Conservation (phyloP, 2,888 invertebrate genomes). For the Drosophila peninsularis region DNA sequence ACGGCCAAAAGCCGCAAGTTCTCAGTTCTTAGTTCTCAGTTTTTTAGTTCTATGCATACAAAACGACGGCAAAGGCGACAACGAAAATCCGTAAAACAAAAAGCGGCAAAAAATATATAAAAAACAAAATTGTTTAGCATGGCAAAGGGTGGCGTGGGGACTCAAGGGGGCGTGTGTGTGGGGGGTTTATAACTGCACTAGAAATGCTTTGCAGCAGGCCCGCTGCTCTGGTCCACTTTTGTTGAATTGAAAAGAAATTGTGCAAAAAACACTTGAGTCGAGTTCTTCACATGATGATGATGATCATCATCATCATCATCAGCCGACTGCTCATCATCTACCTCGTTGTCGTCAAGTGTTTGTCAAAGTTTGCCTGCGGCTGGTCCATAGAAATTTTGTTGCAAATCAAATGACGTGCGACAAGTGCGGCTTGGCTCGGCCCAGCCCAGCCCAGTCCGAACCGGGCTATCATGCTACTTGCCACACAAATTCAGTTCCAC, state of each 20-base stretch:
- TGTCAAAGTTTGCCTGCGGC: conserved; percentile 73
- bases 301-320: conserved; percentile 15
- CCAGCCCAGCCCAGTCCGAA: too few relatives aligned
- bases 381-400: conserved; percentile 48
- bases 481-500: conserved; percentile 13
- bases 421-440: conserved; percentile 50
- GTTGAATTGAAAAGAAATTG: conserved; percentile 79
- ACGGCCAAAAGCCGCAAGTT: conserved; percentile 75
- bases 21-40: conserved; percentile 20
- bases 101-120: conserved; percentile 41
- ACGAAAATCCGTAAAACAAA: conserved; percentile 69
- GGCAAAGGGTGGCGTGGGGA: conserved; percentile 29
- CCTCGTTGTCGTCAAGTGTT: conserved; percentile 63
- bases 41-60: conserved; percentile 65
- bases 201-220: conserved; percentile 55
- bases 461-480: conserved; percentile 44
- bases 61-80: conserved; percentile 52
- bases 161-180: too few relatives aligned
- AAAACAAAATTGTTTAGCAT: conserved; percentile 52
- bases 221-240: conserved; percentile 71
- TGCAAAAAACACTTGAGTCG: conserved; percentile 77
- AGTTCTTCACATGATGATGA: conserved; percentile 33
- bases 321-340: conserved; percentile 10
- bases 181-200: conserved; percentile 33
- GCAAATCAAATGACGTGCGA: conserved; percentile 76